A percentile compares a stretch with the other conserved stretches of the same genome.
Evolutionary conservation across 2,113 vertebrate genomes (phyloP).

Genomic region (Carollia perspicillata): DNA sequence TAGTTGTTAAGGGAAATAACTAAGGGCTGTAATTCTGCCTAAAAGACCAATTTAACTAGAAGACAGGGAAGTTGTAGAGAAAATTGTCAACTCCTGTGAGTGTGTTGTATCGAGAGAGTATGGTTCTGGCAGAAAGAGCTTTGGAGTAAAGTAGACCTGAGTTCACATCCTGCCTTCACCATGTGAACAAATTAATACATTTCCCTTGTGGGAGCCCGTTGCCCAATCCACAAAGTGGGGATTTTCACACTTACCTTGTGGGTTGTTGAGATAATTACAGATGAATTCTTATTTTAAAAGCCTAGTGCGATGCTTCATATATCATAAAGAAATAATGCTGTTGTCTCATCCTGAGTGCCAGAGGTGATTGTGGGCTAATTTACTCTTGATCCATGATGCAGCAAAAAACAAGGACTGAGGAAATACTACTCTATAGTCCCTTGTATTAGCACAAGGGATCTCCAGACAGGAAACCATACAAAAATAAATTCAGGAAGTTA

Average conservation of each 20-base stretch:
- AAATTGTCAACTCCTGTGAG: not conserved
- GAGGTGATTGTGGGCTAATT: not conserved
- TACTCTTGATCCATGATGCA: not conserved
- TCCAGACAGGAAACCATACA: not conserved
- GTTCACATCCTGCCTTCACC: not conserved
- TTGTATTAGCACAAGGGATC: not conserved
- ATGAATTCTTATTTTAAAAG: conserved; percentile 3
- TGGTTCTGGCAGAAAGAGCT: not conserved
- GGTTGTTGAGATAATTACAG: not conserved
- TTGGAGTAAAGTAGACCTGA: not conserved
- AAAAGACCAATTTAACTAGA: not conserved
- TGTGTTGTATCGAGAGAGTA: not conserved
- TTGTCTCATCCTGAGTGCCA: not conserved
- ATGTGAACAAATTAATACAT: not conserved
- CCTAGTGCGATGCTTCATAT: not conserved
- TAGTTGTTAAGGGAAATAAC: not conserved
- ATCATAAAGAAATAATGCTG: not conserved
- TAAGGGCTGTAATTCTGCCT: not conserved
- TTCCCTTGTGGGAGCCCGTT: not conserved
- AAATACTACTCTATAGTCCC: not conserved
- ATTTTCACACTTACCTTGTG: not conserved
- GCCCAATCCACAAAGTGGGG: not conserved
- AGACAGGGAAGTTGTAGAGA: not conserved
- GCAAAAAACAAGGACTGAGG: not conserved
- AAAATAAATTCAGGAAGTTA: not conserved